Base-by-base conservation (phyloP, 2,113 vertebrate genomes). In the Equus przewalskii region DNA sequence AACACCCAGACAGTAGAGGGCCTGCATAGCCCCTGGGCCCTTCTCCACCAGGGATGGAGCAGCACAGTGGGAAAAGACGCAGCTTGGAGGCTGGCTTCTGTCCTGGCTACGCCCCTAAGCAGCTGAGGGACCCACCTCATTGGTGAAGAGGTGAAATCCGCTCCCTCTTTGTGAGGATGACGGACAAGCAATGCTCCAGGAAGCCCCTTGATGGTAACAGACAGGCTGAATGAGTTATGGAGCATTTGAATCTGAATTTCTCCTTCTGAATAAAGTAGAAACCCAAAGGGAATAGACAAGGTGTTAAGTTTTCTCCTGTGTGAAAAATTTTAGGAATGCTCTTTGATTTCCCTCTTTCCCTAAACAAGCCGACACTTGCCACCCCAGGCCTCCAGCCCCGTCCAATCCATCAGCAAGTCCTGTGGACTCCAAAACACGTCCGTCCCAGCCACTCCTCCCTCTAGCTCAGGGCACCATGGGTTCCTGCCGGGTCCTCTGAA, bases 401-500 rank as follows among this genome's bases (percentile, higher is more conserved):
- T 44, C 83, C 44, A 5, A 0, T 2, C 62, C 16, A 5, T 3
- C 30, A 5, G 15, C 51, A 6, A 30, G 12, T 41, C 64, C n/a
- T 51, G 5, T 19, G n/a, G 90, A 4, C 4, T 28, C 49, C 10
- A 33, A 30, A 33, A 30, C 4, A 5, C 6, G 6, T 36, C 82
- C 1, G 0, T 19, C 26, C 24, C 7, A 4, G 51, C 12, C 16
- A 12, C 58, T 5, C 6, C 58, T 26, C 44, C 7, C 8, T 6
- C 4, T 5, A 2, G 0, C 6, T 21, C 12, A 6, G 14, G 72
- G 9, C 1, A 8, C 14, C 10, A 0, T 19, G 26, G 36, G 5
- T 28, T 18, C 5, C 56, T 6, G 4, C 2, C 5, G 0, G 6
- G 11, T 30, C 19, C 2, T n/a, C 11, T 4, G 0, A 1, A 21